These are phyloP conservation scores for Nephrotoma appendiculata DNA, from an alignment of 2,888 invertebrate genomes.

Conservation along the genomic window DNA sequence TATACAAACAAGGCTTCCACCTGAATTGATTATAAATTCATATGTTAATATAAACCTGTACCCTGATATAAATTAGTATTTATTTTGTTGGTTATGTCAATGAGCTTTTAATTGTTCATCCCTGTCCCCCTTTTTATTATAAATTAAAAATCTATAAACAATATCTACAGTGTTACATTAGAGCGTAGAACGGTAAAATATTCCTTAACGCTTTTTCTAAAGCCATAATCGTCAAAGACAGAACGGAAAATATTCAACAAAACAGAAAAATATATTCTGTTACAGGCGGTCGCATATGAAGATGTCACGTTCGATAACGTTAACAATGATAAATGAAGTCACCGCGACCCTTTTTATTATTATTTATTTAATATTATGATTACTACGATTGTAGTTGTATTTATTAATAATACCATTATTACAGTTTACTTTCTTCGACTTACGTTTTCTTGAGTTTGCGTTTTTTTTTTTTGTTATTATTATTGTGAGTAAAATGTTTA, in stretches of 20 bases:
- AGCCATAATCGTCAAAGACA: neutral
- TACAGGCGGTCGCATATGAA: conserved; percentile 8
- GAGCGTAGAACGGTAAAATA: neutral
- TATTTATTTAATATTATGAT: neutral
- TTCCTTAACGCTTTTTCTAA: neutral
- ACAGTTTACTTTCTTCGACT: neutral
- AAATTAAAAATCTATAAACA: neutral
- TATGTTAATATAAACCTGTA: neutral
- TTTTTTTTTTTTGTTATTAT: neutral
- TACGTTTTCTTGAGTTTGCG: neutral
- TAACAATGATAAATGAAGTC: conserved; percentile 13
- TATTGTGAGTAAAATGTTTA: neutral
- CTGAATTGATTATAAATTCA: neutral
- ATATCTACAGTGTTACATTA: neutral
- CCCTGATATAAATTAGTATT: neutral
- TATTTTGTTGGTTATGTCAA: neutral
- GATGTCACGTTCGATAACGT: conserved; percentile 12
- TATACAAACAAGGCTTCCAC: neutral
- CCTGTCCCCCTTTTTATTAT: neutral
- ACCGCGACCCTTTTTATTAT: conserved; percentile 9
- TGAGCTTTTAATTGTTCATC: conserved; percentile 2
- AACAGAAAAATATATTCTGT: neutral
- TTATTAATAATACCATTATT: neutral
- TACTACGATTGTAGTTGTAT: neutral
- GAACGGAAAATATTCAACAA: neutral